Percentiles rank a stretch among this genome's conserved stretches.
These are phyloP conservation scores for Helleia helle DNA, from an alignment of 2,888 invertebrate species.

Conservation along the genomic window DNA sequence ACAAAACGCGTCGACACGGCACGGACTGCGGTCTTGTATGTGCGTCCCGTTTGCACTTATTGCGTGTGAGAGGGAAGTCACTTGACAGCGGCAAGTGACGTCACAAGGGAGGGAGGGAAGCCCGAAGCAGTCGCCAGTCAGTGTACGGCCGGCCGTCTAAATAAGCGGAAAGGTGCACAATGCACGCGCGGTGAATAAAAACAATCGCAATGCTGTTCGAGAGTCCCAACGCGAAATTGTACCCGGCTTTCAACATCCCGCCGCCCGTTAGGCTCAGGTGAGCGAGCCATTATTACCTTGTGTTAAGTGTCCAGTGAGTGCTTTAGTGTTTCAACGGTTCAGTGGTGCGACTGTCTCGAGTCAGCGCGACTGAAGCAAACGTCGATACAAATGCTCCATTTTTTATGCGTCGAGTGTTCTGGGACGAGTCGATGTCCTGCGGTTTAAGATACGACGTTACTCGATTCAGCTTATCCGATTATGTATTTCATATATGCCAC, in stretches of 20 bases:
- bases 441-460: slow-evolving; percentile 9
- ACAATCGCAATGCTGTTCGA: slow-evolving; percentile 79
- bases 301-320: slow-evolving; percentile 30
- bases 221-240: slow-evolving; percentile 81
- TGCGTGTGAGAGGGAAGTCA: slow-evolving; percentile 19
- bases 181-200: slow-evolving; percentile 56
- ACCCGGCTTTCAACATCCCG: slow-evolving; percentile 80
- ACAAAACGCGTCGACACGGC: slow-evolving; percentile 26
- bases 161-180: slow-evolving; percentile 48
- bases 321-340: slow-evolving; percentile 40
- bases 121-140: too few relatives aligned
- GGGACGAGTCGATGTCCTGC: slow-evolving; percentile 24
- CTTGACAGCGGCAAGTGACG: slow-evolving; percentile 40
- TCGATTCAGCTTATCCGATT: slow-evolving; percentile 4
- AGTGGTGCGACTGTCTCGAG: slow-evolving; percentile 39
- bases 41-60: slow-evolving; percentile 15
- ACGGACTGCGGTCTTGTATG: slow-evolving; percentile 27
- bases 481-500: background rate
- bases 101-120: slow-evolving; percentile 38
- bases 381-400: slow-evolving; percentile 44
- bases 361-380: slow-evolving; percentile 30
- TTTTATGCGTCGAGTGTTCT: slow-evolving; percentile 25
- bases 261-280: slow-evolving; percentile 77
- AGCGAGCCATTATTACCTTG: slow-evolving; percentile 29
- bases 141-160: slow-evolving; percentile 55